phyloP scores from a whole-genome alignment of 2,888 invertebrate species.

The Strigamia transsilvanica region DNA sequence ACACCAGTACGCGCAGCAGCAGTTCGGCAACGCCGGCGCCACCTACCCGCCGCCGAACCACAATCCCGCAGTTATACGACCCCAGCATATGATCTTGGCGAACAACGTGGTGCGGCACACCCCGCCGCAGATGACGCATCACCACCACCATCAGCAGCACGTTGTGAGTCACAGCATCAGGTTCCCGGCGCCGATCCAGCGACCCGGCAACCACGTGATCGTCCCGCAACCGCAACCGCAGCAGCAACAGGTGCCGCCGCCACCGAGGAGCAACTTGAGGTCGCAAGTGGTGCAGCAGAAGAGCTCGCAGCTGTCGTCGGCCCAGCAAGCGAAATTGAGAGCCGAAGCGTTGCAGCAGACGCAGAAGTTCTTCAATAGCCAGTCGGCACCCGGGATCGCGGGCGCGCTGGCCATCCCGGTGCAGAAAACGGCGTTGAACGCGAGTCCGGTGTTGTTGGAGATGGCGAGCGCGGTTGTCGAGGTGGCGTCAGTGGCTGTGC shows the following conservation, averaged over 20 bases:
- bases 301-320: constrained; percentile 57
- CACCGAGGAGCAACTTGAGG: constrained; percentile 55
- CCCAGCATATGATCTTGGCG: constrained; percentile 62
- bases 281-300: constrained; percentile 60
- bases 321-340: constrained; percentile 59
- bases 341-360: constrained; percentile 59
- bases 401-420: background rate
- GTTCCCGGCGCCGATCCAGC: constrained; percentile 51
- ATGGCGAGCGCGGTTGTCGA: background rate
- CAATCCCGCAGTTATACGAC: constrained; percentile 64
- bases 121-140: constrained; percentile 63
- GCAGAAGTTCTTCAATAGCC: constrained; percentile 58
- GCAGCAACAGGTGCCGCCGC: constrained; percentile 57
- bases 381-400: constrained; percentile 4
- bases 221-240: constrained; percentile 59
- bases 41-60: constrained; percentile 55
- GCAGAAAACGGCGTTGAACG: background rate
- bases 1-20: constrained; percentile 55
- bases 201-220: constrained; percentile 53
- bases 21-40: constrained; percentile 57
- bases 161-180: background rate
- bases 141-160: constrained; percentile 53
- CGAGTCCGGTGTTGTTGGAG: background rate
- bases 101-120: constrained; percentile 51
- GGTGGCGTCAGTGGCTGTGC: background rate